Evolutionary conservation across 2,113 vertebrate genomes (phyloP).

Genomic region (Cinclus cinclus): DNA sequence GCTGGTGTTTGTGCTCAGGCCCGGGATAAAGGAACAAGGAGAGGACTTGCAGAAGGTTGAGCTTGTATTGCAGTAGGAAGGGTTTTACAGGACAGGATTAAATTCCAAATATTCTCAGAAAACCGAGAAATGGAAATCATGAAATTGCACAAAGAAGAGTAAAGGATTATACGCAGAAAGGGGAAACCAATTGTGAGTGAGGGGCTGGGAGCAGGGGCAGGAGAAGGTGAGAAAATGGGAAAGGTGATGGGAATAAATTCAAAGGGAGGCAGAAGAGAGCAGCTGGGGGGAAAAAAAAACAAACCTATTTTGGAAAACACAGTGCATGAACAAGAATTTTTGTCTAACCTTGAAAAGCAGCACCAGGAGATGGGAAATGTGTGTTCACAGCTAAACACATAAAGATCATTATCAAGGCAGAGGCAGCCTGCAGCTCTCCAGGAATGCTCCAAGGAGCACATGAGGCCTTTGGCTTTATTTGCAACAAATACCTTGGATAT

Average conservation of each 20-base stretch:
- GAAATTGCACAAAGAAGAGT: not conserved
- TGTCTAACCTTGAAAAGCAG: not conserved
- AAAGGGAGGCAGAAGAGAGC: not conserved
- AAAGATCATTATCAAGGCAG: not conserved
- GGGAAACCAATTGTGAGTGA: not conserved
- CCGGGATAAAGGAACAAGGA: not conserved
- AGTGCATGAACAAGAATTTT: not conserved
- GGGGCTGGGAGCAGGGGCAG: not conserved
- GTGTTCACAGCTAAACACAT: not conserved
- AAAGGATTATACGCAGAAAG: not conserved
- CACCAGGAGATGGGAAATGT: not conserved
- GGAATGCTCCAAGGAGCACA: not conserved
- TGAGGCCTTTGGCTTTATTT: not conserved
- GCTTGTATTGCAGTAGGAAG: not conserved
- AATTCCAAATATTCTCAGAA: not conserved
- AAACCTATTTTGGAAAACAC: not conserved
- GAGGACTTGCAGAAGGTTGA: not conserved
- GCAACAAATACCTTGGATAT: not conserved
- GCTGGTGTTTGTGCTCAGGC: not conserved
- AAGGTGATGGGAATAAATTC: not conserved
- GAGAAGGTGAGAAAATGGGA: not conserved
- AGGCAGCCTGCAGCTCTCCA: not conserved
- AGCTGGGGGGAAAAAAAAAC: accelerated
- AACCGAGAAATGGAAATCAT: not conserved
- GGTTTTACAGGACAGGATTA: not conserved